Base-by-base conservation (phyloP, 2,888 invertebrate genomes). In the Noctua comes region DNA sequence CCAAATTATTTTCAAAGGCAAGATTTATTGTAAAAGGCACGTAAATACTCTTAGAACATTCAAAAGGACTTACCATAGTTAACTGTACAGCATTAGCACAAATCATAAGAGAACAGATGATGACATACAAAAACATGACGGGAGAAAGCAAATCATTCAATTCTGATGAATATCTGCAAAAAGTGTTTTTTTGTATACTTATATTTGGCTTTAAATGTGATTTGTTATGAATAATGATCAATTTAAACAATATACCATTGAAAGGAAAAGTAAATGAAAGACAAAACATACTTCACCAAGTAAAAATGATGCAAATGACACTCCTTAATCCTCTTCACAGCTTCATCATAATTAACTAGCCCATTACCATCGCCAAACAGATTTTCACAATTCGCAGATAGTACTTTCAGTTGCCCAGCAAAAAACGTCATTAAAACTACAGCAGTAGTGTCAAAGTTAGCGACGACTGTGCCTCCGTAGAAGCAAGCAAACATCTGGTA, bases 51-150 rank as follows among this genome's bases (percentile, higher is more conserved):
- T 7, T 40, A 10, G 0, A 11, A 31, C 2, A 36, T 46, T n/a
- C 11, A 59, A 46, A 48, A 74, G 46, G 16, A 74, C 88, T 89
- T 91, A 95, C 96, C 91, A 90, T 91, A 24, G 94, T 95, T n/a
- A 96, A 79, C 82, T 96, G 96, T 10, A 95, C 92, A 62, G 95
- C 97, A 82, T 95, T 95, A 0, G 96, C 94, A 82, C 96, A 97
- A 66, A 97, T 94, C 96, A 97, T 97, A 0, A 97, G 87, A 0
- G 97, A 96, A 76, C 97, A 97, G 64, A 97, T 95, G 11, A 96
- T 90, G 0, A 97, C 94, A 84, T 97, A 96, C 57, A 96, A 27
- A 86, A 97, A 96, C 95, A 97, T 93, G 0, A 96, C 95, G 0
- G 97, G 97, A 18, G 96, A 96, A 4, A 96, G 83, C 36, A 97